These are phyloP conservation scores for Bradypus variegatus DNA, from an alignment of 2,797 vertebrate species.

Conservation along the genomic window DNA sequence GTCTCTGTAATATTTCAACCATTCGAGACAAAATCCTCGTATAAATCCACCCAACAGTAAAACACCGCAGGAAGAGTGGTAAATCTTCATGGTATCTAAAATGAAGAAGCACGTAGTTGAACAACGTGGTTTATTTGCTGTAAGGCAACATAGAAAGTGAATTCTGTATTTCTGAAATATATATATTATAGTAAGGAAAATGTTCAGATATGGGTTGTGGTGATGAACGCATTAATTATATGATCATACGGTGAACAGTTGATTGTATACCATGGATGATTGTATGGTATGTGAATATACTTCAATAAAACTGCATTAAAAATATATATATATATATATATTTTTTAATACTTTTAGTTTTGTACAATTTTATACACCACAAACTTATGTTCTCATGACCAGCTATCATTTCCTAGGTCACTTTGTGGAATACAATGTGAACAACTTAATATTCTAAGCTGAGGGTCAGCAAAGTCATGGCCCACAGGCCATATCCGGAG, in stretches of 20 bases:
- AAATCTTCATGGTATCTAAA: slow-evolving; percentile 81
- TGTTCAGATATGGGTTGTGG: too few relatives aligned
- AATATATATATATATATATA: too few relatives aligned
- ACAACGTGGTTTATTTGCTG: neutral
- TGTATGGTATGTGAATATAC: too few relatives aligned
- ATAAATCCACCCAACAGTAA: slow-evolving; percentile 91
- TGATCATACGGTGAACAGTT: too few relatives aligned
- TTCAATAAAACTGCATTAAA: too few relatives aligned
- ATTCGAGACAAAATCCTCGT: slow-evolving; percentile 86
- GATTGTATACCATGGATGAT: too few relatives aligned
- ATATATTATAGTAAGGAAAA: neutral
- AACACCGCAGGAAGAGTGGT: slow-evolving; percentile 87
- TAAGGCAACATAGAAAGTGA: neutral
- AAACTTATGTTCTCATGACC: neutral
- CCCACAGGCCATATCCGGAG: neutral
- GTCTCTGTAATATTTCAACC: slow-evolving; percentile 92
- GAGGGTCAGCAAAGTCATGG: neutral
- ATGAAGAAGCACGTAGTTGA: neutral
- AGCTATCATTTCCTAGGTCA: too few relatives aligned
- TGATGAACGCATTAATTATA: too few relatives aligned
- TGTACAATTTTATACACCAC: neutral
- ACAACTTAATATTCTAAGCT: neutral
- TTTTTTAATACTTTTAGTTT: neutral
- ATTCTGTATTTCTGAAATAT: neutral
- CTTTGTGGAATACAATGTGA: neutral